Base-by-base conservation (phyloP, 2,888 invertebrate genomes). In the Ochropleura leucogaster region DNA sequence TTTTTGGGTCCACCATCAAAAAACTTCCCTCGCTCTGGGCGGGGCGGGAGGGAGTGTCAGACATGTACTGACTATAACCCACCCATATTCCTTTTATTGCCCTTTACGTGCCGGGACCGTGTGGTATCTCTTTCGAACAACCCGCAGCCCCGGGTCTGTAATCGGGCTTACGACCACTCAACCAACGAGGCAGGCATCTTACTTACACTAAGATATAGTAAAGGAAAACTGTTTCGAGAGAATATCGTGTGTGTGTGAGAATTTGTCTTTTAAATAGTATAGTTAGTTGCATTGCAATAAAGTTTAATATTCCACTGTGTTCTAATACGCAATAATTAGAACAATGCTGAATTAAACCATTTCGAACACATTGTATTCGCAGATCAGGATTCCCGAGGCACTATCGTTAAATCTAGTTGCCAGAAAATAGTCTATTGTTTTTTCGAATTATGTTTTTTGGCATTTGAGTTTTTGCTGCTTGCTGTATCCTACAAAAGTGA, bases 281-380 rank as follows among this genome's bases (percentile, higher is more conserved):
- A 53, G 9, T 42, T 14, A 53, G 9, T 42, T 74, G 12, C 8
- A 64, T 10, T 14, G 53, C 46, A 20, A 62, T 59, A 9, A 59
- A 59, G 40, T 9, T 30, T 46, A 20, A 10, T 44, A 30, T 30
- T 18, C n/a, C 40, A 1, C n/a, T 44, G 14, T 20, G n/a, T n/a
- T 16, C 30, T 1, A 3, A 12, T 49, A n/a, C 6, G 60, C 10
- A 65, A 55, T 65, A 77, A 77, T 68, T 60, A 51, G 18, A 53
- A 62, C 51, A 68, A 82, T 76, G 49, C 20, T 60, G 55, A 40
- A 75, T 46, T 57, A 46, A 59, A 77, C 51, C 40, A 55, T 75
- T 82, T 74, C 14, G 3, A 49, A 53, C 64, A 63, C 47, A 75
- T 55, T 55, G 67, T 76, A 7, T 49, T 57, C 49, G 20, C 16